Evolutionary conservation across 1,140 invertebrate species (phyloP).

Genomic region (Drosophila willistoni): DNA sequence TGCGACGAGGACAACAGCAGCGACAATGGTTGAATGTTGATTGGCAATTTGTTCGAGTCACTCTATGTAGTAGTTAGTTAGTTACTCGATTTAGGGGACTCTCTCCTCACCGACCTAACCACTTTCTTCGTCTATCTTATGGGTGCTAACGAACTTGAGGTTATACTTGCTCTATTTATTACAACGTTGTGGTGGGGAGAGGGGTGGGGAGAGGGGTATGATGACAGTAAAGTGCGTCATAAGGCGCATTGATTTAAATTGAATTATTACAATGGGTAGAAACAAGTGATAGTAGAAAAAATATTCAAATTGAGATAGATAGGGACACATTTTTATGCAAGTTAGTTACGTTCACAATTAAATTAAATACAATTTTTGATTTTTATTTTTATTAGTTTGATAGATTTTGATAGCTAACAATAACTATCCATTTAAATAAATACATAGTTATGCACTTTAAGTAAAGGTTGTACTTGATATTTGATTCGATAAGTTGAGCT

Average conservation of each 20-base stretch:
- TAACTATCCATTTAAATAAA: too few species aligned
- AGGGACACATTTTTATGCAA: too few species aligned
- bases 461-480: too few species aligned
- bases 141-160: conserved; percentile 55
- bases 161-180: conserved; percentile 21
- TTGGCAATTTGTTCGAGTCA: conserved; percentile 66
- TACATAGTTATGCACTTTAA: too few species aligned
- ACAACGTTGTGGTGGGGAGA: not conserved
- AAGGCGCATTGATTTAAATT: conserved; percentile 11
- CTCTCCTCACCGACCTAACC: not conserved
- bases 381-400: too few species aligned
- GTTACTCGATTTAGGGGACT: not conserved
- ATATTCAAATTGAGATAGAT: not conserved
- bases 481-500: too few species aligned
- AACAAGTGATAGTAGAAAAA: not conserved
- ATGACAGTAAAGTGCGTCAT: conserved; percentile 21
- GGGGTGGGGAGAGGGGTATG: conserved; percentile 5
- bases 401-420: too few species aligned
- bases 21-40: conserved; percentile 52
- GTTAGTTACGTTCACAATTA: too few species aligned
- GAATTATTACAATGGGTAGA: not conserved
- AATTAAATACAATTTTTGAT: too few species aligned
- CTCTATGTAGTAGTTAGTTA: conserved; percentile 35
- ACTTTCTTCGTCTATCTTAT: conserved; percentile 1
- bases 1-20: conserved; percentile 45